Evolutionary conservation across 64 coral and sea anemone species (phyloP).

Genomic region (Porites australiensis): DNA sequence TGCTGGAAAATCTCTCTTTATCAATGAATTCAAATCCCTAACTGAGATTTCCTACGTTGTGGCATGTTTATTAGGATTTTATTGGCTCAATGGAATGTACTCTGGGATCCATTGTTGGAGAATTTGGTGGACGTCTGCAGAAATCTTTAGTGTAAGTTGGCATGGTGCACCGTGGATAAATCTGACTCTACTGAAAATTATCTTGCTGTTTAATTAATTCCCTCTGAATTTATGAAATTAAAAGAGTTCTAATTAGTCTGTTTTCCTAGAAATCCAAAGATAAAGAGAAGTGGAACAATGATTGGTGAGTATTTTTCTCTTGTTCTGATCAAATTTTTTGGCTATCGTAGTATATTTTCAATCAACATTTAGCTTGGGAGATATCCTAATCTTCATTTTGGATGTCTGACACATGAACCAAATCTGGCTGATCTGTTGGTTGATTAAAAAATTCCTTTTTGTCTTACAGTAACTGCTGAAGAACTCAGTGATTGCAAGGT

Average conservation of each 20-base stretch:
- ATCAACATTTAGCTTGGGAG: background rate
- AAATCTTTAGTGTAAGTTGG: conserved; percentile 86
- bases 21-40: background rate
- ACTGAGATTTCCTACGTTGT: background rate
- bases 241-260: background rate
- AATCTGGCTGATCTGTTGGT: too few species aligned
- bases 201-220: too few species aligned
- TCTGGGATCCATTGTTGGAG: conserved; percentile 85
- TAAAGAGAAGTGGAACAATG: conserved; percentile 77
- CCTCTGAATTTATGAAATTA: too few species aligned
- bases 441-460: background rate
- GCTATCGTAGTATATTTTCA: background rate
- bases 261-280: conserved; percentile 78
- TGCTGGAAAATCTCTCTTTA: background rate
- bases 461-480: conserved; percentile 81
- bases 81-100: conserved; percentile 86
- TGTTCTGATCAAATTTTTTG: background rate
- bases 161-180: too few species aligned
- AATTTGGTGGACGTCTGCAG: conserved; percentile 82
- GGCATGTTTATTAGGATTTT: conserved; percentile 79
- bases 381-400: background rate
- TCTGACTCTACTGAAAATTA: background rate
- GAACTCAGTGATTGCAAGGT: conserved; percentile 88
- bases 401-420: too few species aligned
- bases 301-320: conserved; percentile 54